Conservation (phyloP, 2,888 invertebrate species). For the Boloria euphrosyne region DNA sequence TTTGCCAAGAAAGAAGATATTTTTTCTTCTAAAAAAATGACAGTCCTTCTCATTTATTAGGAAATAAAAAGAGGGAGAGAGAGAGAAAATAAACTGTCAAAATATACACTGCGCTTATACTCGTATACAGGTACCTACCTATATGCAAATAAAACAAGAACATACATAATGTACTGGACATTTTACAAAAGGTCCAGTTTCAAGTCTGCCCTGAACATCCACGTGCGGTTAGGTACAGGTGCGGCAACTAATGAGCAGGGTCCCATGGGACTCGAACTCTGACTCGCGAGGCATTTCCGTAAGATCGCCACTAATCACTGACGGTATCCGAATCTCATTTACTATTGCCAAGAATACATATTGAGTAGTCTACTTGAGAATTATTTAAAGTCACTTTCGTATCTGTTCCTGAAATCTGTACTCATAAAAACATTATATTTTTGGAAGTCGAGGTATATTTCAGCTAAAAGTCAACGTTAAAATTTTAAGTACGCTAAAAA, state of each 20-base stretch:
- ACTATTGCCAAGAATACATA: conserved; percentile 32
- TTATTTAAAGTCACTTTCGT: no score
- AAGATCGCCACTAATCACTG: conserved; percentile 55
- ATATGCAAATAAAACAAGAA: not conserved
- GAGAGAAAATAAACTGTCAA: no score
- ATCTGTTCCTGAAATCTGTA: no score
- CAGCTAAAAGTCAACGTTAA: no score
- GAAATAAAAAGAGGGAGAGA: no score
- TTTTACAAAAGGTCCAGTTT: conserved; percentile 1
- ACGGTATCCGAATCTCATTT: conserved; percentile 53
- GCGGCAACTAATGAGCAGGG: conserved; percentile 50
- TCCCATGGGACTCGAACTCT: conserved; percentile 70
- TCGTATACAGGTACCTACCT: no score
- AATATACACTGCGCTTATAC: no score
- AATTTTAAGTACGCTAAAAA: not conserved
- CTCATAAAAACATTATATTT: no score
- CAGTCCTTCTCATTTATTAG: no score
- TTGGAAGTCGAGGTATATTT: no score
- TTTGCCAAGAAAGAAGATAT: no score
- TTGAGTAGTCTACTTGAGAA: not conserved
- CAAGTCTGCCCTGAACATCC: conserved; percentile 44
- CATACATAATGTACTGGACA: not conserved
- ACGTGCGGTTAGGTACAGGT: conserved; percentile 61
- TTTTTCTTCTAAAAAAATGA: no score
- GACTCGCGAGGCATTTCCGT: conserved; percentile 64